These are phyloP conservation scores for Zosterops borbonicus DNA, from an alignment of 2,113 vertebrate genomes.

Conservation along the genomic window DNA sequence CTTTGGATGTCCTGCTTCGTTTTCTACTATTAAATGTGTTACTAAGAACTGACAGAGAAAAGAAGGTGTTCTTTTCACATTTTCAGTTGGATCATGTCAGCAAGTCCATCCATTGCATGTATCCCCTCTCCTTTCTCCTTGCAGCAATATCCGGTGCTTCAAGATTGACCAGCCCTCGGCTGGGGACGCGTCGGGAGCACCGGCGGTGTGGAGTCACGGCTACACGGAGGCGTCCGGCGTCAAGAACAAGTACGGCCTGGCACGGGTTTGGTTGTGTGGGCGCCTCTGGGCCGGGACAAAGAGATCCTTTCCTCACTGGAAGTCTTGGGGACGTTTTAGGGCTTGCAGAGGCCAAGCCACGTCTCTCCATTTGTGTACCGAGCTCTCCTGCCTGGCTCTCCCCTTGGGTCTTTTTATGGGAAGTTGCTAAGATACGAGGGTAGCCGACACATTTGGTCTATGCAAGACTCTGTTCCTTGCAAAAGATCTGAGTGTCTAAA, in stretches of 20 bases:
- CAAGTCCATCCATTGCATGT: neutral
- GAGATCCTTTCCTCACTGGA: neutral
- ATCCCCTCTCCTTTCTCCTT: slow-evolving; percentile 8
- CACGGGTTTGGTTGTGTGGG: fast-evolving
- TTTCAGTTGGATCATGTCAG: neutral
- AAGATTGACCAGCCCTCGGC: slow-evolving; percentile 91
- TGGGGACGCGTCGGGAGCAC: slow-evolving; percentile 86
- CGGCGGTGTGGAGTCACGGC: slow-evolving; percentile 96
- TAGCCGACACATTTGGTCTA: slow-evolving; percentile 27
- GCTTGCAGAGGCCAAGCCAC: neutral
- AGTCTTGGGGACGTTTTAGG: neutral
- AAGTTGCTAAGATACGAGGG: slow-evolving; percentile 69
- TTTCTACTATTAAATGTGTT: neutral
- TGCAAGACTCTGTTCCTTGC: slow-evolving; percentile 26
- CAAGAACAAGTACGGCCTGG: slow-evolving; percentile 90
- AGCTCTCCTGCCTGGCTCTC: slow-evolving; percentile 2
- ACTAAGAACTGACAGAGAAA: neutral
- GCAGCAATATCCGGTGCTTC: slow-evolving; percentile 97
- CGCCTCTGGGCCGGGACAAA: neutral
- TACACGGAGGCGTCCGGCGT: slow-evolving; percentile 94
- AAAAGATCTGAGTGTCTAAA: slow-evolving; percentile 53
- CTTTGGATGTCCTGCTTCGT: fast-evolving
- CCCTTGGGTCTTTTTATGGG: slow-evolving; percentile 28
- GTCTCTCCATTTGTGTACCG: neutral
- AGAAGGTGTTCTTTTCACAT: neutral